These are phyloP conservation scores for Crenuchus spilurus DNA, from an alignment of 2,797 vertebrate species.

Conservation along the genomic window DNA sequence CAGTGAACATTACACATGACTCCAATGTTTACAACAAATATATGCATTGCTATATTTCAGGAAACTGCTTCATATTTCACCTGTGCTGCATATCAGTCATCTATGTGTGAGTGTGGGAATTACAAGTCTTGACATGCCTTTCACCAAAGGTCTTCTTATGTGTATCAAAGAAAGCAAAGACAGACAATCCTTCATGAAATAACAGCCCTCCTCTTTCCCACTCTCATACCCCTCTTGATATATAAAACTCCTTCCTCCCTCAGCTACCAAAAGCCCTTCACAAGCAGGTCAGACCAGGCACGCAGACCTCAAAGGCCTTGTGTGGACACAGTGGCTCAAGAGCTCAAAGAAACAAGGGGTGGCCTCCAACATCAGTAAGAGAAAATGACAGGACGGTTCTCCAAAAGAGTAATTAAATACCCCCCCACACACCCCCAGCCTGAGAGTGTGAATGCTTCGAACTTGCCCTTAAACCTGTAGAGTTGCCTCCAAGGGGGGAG, in stretches of 20 bases:
- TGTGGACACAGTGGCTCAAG: conserved; percentile 46
- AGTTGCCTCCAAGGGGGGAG: background rate
- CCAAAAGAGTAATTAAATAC: conserved; percentile 51
- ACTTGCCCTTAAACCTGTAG: conserved; percentile 32
- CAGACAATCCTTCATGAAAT: conserved; percentile 15
- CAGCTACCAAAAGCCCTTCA: conserved; percentile 33
- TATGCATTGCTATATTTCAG: background rate
- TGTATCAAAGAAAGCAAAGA: conserved; percentile 40
- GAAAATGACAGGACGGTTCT: conserved; percentile 49
- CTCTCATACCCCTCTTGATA: conserved; percentile 18
- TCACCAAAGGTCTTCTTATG: conserved; percentile 14
- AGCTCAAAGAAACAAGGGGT: conserved; percentile 45
- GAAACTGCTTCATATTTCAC: background rate
- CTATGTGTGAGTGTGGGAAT: conserved; percentile 25
- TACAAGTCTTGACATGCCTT: conserved; percentile 40
- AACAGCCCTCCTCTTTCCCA: conserved; percentile 32
- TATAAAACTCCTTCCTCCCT: conserved; percentile 17
- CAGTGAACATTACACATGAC: no score
- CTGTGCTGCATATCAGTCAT: background rate
- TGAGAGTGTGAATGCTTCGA: conserved; percentile 37
- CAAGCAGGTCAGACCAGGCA: conserved; percentile 37
- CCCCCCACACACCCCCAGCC: conserved; percentile 5
- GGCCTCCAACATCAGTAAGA: conserved; percentile 46
- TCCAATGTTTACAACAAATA: no score
- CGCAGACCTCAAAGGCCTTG: conserved; percentile 51